phyloP scores from a whole-genome alignment of 2,888 invertebrate species.

The Drosophila birchii region DNA sequence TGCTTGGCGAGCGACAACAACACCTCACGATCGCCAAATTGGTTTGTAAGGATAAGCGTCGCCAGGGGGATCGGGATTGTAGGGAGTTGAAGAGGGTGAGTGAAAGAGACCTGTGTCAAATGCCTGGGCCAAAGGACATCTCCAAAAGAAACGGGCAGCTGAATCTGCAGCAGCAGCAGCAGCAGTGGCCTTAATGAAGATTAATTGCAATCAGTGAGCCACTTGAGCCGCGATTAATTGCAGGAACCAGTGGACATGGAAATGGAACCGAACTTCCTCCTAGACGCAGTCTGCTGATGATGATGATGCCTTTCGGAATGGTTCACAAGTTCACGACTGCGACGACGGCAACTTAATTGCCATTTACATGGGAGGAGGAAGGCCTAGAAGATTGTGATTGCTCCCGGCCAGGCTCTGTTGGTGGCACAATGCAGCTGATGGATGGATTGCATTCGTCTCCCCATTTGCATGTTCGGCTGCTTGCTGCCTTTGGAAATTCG shows the following conservation, averaged over 20 bases:
- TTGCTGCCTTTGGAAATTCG: slow-evolving; percentile 47
- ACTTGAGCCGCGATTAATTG: slow-evolving; percentile 83
- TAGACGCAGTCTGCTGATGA: slow-evolving; percentile 40
- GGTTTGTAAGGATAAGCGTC: slow-evolving; percentile 78
- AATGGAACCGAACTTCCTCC: slow-evolving; percentile 66
- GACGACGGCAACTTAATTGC: slow-evolving; percentile 80
- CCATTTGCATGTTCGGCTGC: slow-evolving; percentile 17
- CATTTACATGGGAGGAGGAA: slow-evolving; percentile 65
- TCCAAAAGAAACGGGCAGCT: slow-evolving; percentile 18
- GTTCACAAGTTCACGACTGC: slow-evolving; percentile 81
- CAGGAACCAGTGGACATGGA: slow-evolving; percentile 64
- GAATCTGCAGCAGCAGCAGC: slow-evolving; percentile 8
- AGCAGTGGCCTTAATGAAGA: slow-evolving; percentile 82
- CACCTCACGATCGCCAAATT: slow-evolving; percentile 80
- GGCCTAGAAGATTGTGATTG: slow-evolving; percentile 21
- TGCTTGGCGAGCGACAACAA: slow-evolving; percentile 55
- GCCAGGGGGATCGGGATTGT: not conserved
- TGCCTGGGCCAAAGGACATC: slow-evolving; percentile 74
- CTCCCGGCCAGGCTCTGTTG: slow-evolving; percentile 65
- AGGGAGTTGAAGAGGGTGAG: not conserved
- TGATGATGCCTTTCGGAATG: slow-evolving; percentile 49
- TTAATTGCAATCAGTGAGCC: slow-evolving; percentile 84
- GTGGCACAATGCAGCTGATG: slow-evolving; percentile 75
- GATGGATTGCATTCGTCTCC: slow-evolving; percentile 64
- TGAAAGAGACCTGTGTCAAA: slow-evolving; percentile 65